Base-by-base conservation (phyloP, 2,797 vertebrate species). In the Scolopax rusticola region DNA sequence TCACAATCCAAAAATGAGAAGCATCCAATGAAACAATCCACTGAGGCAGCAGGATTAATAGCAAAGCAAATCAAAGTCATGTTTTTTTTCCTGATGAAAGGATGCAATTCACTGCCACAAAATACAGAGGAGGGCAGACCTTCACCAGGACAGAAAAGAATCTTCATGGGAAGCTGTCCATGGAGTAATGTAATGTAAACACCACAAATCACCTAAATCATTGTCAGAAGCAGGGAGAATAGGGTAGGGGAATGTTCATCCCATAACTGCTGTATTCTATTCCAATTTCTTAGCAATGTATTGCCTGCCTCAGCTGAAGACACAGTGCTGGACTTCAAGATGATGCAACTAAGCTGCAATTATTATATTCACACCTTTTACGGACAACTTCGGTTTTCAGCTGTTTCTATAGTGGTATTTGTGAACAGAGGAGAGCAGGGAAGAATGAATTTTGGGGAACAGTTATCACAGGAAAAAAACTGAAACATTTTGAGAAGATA, bases 401-500 rank as follows among this genome's bases (percentile, higher is more conserved):
- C 28, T 90, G n/a, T 70, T 90, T 92, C 63, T 79, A 2, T 11
- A 70, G 6, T 50, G 45, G 4, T 71, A 17, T 80, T 87, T 2
- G 5, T 32, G 33, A 92, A 53, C 15, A 47, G 0, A 27, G 20
- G 25, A 91, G 27, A 88, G 15, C 23, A 64, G 14, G 12, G 25
- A 23, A 87, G 43, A 77, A 86, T 20, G 7, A 94, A 45, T 48
- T 86, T 36, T 48, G 17, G 60, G 51, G 70, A 6, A 59, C 2
- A 10, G 20, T 65, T 90, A 87, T 38, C 41, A 83, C 8, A 89
- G 27, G 30, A 41, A 87, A 47, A 76, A 43, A 78, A 85, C 78
- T 4, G 71, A 77, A 89, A 47, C 57, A 57, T 63, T 56, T 87
- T 78, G 65, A 86, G 61, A 92, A 87, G 65, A 74, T 90, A 98